Percentiles rank a stretch among this genome's conserved stretches.
phyloP scores from a whole-genome alignment of 2,888 invertebrate genomes.

The Lasius fuliginosus region DNA sequence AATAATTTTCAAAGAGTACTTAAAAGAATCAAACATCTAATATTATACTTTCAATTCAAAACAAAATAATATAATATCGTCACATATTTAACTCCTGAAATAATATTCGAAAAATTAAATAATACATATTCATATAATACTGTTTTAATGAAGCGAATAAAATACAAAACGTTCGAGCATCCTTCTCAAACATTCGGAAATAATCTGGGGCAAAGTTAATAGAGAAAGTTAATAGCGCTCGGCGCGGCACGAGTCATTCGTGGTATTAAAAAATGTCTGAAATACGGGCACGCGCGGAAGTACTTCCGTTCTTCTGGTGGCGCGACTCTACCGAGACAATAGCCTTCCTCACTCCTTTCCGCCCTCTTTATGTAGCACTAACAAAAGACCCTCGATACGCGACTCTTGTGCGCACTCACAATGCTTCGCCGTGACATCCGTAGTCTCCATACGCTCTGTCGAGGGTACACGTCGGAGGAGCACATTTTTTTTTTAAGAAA shows the following conservation, averaged over 20 bases:
- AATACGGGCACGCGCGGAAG: constrained; percentile 43
- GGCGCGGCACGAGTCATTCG: constrained; percentile 32
- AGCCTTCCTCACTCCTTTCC: constrained; percentile 45
- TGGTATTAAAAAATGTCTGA: constrained; percentile 49
- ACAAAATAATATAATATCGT: not conserved
- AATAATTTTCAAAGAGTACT: no score
- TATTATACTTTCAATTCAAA: not conserved
- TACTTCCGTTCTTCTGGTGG: constrained; percentile 40
- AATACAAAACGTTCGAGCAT: not conserved
- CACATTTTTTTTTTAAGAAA: not conserved
- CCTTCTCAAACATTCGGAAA: not conserved
- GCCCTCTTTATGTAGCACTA: constrained; percentile 50
- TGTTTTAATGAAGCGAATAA: not conserved
- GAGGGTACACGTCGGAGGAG: not conserved
- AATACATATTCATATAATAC: not conserved
- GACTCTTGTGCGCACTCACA: constrained; percentile 47
- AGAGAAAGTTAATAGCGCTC: constrained; percentile 41
- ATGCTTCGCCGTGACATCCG: constrained; percentile 34
- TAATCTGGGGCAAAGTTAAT: constrained; percentile 13
- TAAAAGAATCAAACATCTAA: not conserved
- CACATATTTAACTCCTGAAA: not conserved
- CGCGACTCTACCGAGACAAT: constrained; percentile 46
- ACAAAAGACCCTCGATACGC: constrained; percentile 55
- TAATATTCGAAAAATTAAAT: not conserved
- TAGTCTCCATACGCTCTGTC: constrained; percentile 32